Conservation (phyloP, 2,888 invertebrate genomes). For the Pheosia gnoma region DNA sequence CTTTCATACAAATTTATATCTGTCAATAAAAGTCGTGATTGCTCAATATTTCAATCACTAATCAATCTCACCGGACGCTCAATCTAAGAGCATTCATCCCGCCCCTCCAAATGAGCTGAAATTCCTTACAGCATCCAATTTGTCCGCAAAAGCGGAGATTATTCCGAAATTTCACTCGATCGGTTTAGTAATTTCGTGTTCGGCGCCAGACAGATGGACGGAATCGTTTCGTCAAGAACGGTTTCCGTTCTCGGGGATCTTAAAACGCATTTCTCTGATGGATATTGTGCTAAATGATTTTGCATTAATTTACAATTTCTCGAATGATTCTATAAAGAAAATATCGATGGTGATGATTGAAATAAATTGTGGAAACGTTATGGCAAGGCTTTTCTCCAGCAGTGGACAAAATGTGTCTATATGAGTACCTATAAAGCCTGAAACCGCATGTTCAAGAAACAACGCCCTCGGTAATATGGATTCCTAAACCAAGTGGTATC, state of each 20-base stretch:
- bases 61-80: slow-evolving; percentile 1
- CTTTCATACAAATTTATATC: background rate
- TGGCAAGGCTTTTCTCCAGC: too few relatives aligned
- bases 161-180: slow-evolving; percentile 22
- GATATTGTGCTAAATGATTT: slow-evolving; percentile 1
- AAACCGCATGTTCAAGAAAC: too few relatives aligned
- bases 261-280: background rate
- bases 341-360: too few relatives aligned
- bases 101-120: slow-evolving; percentile 8
- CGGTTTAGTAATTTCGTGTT: slow-evolving; percentile 24
- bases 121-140: slow-evolving; percentile 27
- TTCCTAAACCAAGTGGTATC: too few relatives aligned
- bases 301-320: background rate
- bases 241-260: slow-evolving; percentile 13
- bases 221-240: slow-evolving; percentile 21
- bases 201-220: slow-evolving; percentile 25
- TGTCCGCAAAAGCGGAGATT: slow-evolving; percentile 24
- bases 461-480: too few relatives aligned
- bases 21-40: background rate
- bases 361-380: too few relatives aligned
- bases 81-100: slow-evolving; percentile 8
- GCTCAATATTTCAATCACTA: background rate
- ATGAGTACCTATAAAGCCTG: too few relatives aligned
- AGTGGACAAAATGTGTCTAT: too few relatives aligned
- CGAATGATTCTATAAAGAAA: background rate